A percentile compares a stretch with the other conserved stretches of the same genome.
Evolutionary conservation across 2,797 vertebrate genomes (phyloP).

Genomic region (Cheracebus regulus): DNA sequence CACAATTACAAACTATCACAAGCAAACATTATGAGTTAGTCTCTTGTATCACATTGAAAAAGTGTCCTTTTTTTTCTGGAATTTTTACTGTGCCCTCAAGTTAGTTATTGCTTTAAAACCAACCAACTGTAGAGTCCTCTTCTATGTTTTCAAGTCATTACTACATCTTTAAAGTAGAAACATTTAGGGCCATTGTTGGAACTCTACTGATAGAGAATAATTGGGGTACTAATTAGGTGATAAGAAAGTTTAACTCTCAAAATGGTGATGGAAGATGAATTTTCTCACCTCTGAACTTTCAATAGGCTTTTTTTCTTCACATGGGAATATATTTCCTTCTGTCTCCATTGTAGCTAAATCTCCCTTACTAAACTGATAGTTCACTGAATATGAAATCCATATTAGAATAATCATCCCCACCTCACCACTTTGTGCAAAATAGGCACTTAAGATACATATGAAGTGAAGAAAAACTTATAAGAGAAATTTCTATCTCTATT

Average conservation of each 20-base stretch:
- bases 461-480: neutral
- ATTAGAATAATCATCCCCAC: neutral
- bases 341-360: neutral
- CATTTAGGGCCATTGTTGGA: neutral
- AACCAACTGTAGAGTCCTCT: neutral
- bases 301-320: neutral
- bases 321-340: neutral
- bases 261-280: neutral
- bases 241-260: neutral
- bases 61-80: neutral
- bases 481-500: neutral
- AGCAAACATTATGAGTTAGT: neutral
- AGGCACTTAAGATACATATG: neutral
- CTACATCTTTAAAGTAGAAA: neutral
- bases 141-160: neutral
- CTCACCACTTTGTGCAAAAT: neutral
- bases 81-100: neutral
- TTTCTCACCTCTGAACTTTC: neutral
- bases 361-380: neutral
- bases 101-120: neutral
- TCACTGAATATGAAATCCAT: constrained; percentile 12
- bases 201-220: neutral
- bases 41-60: neutral
- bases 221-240: neutral
- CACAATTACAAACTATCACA: too few species aligned